Base-by-base conservation (phyloP, 2,797 vertebrate species). In the Brachyrhaphis roseni region DNA sequence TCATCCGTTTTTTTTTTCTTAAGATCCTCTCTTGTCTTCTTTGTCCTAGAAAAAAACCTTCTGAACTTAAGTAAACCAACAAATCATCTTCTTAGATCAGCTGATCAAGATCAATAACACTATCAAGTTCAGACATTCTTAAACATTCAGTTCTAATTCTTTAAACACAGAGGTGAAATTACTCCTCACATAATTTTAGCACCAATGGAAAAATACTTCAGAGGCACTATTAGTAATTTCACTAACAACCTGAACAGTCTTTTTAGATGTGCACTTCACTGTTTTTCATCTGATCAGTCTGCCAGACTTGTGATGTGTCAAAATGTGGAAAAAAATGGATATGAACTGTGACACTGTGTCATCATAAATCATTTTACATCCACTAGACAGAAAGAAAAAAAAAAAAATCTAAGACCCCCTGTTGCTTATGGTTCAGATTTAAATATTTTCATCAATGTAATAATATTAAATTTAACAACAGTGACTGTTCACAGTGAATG, bases 381-480 rank as follows among this genome's bases (percentile, higher is more conserved):
- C 64, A 84, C 77, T 36, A 34, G 31, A 77, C 28, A 28, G 10
- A n/a, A 18, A 5, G 36, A 81, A 84, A 34, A 66, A 64, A 28
- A 66, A 76, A 18, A 1, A 53, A 53, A 41, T 62, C 39, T 70
- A n/a, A 74, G 36, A 68, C 77, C 70, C 46, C 46, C 31, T 51
- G 75, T 82, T 85, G 82, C 79, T 89, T 77, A 79, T 62, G 66
- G 84, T 78, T 57, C 75, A 84, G 51, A 88, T 83, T 81, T 83
- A 75, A 80, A 87, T 20, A 31, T 45, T 72, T 81, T 87, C 76
- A 79, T 64, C 75, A 76, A 89, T 86, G 77, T 86, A 88, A 88
- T 82, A 78, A 87, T 88, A 91, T 93, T 89, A 88, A 76, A 89
- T 90, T 91, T 90, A 88, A 84, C 83, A 76, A 83, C 70, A 34